Base-by-base conservation (phyloP, 2,888 invertebrate genomes). In the Sarcophaga rosellei region DNA sequence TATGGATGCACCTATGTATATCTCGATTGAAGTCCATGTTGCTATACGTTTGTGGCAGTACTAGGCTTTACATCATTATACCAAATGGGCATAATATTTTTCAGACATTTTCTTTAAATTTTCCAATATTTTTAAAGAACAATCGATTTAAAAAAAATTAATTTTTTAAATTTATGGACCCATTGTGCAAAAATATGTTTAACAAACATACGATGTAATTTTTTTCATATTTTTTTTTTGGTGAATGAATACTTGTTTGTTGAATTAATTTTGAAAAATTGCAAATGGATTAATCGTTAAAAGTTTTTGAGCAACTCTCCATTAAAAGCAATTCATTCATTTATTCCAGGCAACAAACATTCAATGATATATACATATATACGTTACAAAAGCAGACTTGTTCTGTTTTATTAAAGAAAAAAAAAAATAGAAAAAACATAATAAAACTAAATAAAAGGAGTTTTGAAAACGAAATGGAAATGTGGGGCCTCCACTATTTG, bases 231-330 rank as follows among this genome's bases (percentile, higher is more conserved):
- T 65, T 75, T 35, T 68, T 63, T 44, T 59, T 20, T 81, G 20
- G 66, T 79, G 82, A 82, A 82, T 85, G 85, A 85, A 85, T 86
- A 80, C 80, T 86, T 62, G 86, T 77, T 86, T 70, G 68, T 68
- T 82, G 86, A 83, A 86, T 80, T 86, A 80, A 86, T 83, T 82
- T 83, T 83, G 86, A 83, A 86, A 86, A 86, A 86, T 86, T 86
- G 82, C 76, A 83, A 80, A 80, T 83, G 83, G 86, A 86, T 86
- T 86, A 86, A 86, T 86, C 79, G 82, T 83, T 80, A 73, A 76
- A 86, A 76, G 35, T 35, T 76, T 72, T 76, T 63, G 45, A 76
- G 62, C 73, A 83, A 75, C 75, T 85, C 81, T 82, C 81, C 68
- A 78, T 76, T 76, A 86, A 61, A 79, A 44, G 47, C 82, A 81